Evolutionary conservation across 2,888 invertebrate species (phyloP), one percentile per base, ranked within the genome.

Genomic region (Gryllus longicercus): DNA sequence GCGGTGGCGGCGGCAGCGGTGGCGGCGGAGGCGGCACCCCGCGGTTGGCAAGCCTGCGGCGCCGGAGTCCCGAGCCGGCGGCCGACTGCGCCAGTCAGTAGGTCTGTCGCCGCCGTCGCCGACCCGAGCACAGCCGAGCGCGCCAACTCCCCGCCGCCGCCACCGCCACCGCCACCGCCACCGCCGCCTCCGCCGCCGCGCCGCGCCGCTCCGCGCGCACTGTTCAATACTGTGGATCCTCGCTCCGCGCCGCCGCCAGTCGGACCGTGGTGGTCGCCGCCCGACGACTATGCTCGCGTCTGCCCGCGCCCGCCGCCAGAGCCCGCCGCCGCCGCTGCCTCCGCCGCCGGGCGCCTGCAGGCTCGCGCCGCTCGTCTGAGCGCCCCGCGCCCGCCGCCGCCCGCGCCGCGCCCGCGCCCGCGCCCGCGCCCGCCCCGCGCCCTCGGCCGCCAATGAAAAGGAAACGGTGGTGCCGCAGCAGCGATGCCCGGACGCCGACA

Each of bases 71-170:
- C 63, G 63, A 63, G 63, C 63, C 63, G 63, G 63, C 63, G 63
- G 63, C 63, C 38, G 63, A n/a, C 63, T 63, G 63, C 63, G 63
- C 63, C 63, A 63, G 63, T 63, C 63, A 63, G 63, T 63, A 63
- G 63, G 63, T 63, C 63, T 18, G 63, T 63, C 63, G 63, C 63
- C 63, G 63, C 63, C 63, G 63, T 63, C 63, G 63, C 63, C 63
- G 63, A 63, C 63, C 63, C 63, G 63, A 63, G 16, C 63, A 63
- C 63, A 63, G 63, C 38, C 38, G 38, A 38, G 38, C 38, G 38
- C 38, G 38, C 38, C 38, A 38, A 38, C 38, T 38, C 38, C 38
- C 38, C 38, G 38, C 38, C 38, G 38, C 38, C 5, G 38, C 38
- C 38, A 8, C 38, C n/a, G n/a, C n/a, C n/a, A n/a, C n/a, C n/a